A percentile compares a stretch with the other conserved stretches of the same genome.
These are phyloP conservation scores for Athalia cordata DNA, from an alignment of 2,888 invertebrate species.

Conservation along the genomic window DNA sequence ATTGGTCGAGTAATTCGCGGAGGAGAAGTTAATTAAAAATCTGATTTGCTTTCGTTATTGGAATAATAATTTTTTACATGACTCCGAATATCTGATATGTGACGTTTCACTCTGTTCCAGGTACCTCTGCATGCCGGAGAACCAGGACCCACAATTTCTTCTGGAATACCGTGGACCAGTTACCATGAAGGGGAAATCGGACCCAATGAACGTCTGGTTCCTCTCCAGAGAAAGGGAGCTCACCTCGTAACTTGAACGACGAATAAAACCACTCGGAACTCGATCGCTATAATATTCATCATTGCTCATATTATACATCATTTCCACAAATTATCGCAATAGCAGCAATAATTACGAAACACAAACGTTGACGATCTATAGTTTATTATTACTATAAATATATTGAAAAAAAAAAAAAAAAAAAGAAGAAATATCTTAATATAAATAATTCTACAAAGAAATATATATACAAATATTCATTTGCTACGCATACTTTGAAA, in stretches of 20 bases:
- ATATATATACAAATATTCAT: too few species aligned
- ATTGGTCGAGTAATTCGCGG: neutral
- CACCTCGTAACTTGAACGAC: conserved; percentile 56
- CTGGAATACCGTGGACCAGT: conserved; percentile 92
- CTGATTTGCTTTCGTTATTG: neutral
- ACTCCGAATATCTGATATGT: neutral
- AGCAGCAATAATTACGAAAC: conserved; percentile 54
- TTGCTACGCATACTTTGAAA: too few species aligned
- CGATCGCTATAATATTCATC: conserved; percentile 29
- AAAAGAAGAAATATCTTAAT: too few species aligned
- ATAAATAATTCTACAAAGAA: neutral
- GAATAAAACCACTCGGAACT: conserved; percentile 39
- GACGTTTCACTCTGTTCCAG: conserved; percentile 76
- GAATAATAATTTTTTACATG: neutral
- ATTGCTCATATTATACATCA: neutral
- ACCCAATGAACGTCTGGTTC: conserved; percentile 96
- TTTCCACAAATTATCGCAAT: conserved; percentile 52
- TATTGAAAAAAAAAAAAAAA: neutral
- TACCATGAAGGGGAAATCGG: conserved; percentile 94
- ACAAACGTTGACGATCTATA: conserved; percentile 5
- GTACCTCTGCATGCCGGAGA: conserved; percentile 86
- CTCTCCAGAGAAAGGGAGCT: conserved; percentile 76
- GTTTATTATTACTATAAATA: conserved; percentile 5
- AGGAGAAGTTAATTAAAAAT: neutral
- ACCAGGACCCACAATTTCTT: conserved; percentile 88